These are phyloP conservation scores for Marisa cornuarietis DNA, from an alignment of 1,140 invertebrate genomes.

Conservation along the genomic window DNA sequence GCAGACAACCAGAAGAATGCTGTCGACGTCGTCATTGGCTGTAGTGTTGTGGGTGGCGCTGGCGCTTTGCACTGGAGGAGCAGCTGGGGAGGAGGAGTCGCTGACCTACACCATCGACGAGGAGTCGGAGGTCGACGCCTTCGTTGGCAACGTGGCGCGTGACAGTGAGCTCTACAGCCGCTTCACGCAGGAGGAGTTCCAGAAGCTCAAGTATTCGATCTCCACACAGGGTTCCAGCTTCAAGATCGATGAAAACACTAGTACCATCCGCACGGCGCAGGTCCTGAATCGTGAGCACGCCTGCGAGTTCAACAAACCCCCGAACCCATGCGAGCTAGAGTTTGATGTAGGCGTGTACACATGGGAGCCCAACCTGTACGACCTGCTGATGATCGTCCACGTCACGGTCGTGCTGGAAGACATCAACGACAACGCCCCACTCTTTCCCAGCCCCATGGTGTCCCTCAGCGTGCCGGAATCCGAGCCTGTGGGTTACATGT, in stretches of 20 bases:
- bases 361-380: slow-evolving; percentile 31
- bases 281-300: slow-evolving; percentile 51
- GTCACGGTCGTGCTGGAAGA: slow-evolving; percentile 69
- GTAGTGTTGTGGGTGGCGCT: background rate
- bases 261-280: slow-evolving; percentile 44
- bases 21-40: too few species aligned
- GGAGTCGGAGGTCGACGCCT: slow-evolving; percentile 46
- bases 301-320: slow-evolving; percentile 38
- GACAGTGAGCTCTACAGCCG: slow-evolving; percentile 51
- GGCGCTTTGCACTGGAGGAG: background rate
- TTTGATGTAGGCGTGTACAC: slow-evolving; percentile 53
- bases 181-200: slow-evolving; percentile 44
- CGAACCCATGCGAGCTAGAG: slow-evolving; percentile 40
- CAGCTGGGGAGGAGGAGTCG: slow-evolving; percentile 11
- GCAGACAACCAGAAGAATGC: background rate
- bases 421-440: slow-evolving; percentile 92
- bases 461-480: slow-evolving; percentile 65
- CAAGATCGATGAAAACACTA: slow-evolving; percentile 50
- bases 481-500: slow-evolving; percentile 70
- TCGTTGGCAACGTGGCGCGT: slow-evolving; percentile 53
- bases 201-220: slow-evolving; percentile 53
- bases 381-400: slow-evolving; percentile 55
- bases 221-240: slow-evolving; percentile 49
- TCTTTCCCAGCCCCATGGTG: slow-evolving; percentile 70
- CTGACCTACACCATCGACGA: slow-evolving; percentile 47